Evolutionary conservation across 2,888 invertebrate genomes (phyloP).

Genomic region (Andrena fulva): DNA sequence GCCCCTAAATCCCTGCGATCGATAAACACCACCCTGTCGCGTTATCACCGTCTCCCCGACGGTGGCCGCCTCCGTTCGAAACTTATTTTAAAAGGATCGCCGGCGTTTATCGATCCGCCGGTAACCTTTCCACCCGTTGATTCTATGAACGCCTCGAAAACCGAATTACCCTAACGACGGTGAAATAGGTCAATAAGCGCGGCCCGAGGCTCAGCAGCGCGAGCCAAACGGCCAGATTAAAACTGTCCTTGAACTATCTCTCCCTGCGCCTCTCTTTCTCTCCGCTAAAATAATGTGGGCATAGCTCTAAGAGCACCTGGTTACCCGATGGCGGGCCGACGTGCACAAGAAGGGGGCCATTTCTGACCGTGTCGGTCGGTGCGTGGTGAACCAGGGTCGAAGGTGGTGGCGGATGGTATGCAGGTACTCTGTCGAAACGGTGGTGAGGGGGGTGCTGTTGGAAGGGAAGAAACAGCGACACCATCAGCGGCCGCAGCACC

Average conservation of each 20-base stretch:
- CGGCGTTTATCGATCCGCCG: conserved; percentile 35
- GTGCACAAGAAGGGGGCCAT: not conserved
- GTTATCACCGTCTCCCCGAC: not conserved
- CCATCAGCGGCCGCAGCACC: conserved; percentile 34
- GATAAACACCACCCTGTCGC: not conserved
- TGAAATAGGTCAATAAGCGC: conserved; percentile 48
- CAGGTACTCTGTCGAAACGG: conserved; percentile 1
- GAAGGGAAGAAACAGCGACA: conserved; percentile 24
- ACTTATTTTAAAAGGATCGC: conserved; percentile 47
- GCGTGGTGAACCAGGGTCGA: conserved; percentile 14
- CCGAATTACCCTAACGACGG: conserved; percentile 47
- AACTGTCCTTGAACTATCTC: conserved; percentile 44
- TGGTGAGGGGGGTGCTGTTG: not conserved
- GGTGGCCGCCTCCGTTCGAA: not conserved
- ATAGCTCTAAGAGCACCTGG: conserved; percentile 10
- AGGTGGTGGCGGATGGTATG: not conserved
- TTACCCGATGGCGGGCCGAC: not conserved
- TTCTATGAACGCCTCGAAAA: conserved; percentile 40
- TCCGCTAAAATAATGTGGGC: conserved; percentile 33
- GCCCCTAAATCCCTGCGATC: not conserved
- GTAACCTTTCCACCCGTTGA: conserved; percentile 23
- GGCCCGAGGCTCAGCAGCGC: conserved; percentile 24
- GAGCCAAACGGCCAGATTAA: conserved; percentile 24
- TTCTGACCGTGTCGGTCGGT: conserved; percentile 10
- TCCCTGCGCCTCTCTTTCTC: not conserved